phyloP scores from a whole-genome alignment of 2,797 vertebrate species.

The Vultur gryphus region DNA sequence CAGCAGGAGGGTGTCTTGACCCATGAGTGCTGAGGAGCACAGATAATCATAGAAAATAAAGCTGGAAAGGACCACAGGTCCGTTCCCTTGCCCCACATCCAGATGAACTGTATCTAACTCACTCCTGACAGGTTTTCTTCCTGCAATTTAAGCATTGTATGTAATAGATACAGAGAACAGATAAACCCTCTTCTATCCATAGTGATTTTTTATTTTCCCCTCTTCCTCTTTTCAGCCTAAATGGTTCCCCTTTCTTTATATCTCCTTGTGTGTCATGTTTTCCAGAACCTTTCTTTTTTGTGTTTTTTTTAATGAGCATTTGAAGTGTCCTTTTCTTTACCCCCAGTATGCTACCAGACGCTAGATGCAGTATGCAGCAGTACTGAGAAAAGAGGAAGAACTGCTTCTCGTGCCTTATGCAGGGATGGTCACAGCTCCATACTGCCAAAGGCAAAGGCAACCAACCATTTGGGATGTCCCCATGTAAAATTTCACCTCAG shows the following conservation, averaged over 20 bases:
- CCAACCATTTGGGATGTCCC: neutral
- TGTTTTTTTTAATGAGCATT: neutral
- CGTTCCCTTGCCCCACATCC: neutral
- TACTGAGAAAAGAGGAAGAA: neutral
- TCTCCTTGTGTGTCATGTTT: neutral
- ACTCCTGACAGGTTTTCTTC: neutral
- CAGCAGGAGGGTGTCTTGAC: neutral
- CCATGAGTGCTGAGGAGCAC: neutral
- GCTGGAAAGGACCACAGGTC: neutral
- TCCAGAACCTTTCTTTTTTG: rapidly evolving
- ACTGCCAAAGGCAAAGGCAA: neutral
- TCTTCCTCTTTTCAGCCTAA: neutral
- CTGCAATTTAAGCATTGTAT: neutral
- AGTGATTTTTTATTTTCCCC: neutral
- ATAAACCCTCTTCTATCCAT: neutral
- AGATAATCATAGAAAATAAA: neutral
- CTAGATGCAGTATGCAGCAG: neutral
- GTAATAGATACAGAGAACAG: neutral
- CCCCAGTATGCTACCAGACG: neutral
- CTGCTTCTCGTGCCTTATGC: neutral
- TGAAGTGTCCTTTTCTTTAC: neutral
- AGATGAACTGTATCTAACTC: neutral
- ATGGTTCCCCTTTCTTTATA: neutral
- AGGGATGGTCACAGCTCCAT: neutral
- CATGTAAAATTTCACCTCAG: neutral